phyloP scores from a whole-genome alignment of 2,888 invertebrate species.

The Dryobota labecula region DNA sequence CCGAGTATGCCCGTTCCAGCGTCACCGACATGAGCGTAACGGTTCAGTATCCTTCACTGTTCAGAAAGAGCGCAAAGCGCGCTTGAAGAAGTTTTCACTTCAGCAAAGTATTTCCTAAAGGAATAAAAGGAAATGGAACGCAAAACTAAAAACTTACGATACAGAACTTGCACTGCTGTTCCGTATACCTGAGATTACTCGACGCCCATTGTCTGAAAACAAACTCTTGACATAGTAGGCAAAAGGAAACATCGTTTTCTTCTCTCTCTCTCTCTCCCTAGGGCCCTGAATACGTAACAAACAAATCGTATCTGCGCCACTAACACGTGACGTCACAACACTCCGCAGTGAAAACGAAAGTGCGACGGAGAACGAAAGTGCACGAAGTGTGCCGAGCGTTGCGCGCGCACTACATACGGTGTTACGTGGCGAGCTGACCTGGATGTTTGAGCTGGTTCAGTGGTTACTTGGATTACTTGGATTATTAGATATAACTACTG shows the following conservation, averaged over 20 bases:
- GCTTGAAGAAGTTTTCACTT: too few species aligned
- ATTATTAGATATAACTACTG: conserved; percentile 5
- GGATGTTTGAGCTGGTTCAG: conserved; percentile 54
- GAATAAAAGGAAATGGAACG: too few species aligned
- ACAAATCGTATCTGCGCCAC: conserved; percentile 21
- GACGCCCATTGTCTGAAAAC: too few species aligned
- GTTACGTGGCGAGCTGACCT: conserved; percentile 65
- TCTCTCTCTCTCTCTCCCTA: background rate
- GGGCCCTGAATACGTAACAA: background rate
- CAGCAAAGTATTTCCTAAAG: too few species aligned
- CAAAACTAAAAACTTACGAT: background rate
- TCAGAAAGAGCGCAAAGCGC: too few species aligned
- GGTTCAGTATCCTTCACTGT: too few species aligned
- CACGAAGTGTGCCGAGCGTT: conserved; percentile 64
- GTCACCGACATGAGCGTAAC: too few species aligned
- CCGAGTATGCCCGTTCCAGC: too few species aligned
- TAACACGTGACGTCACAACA: conserved; percentile 60
- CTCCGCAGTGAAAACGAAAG: conserved; percentile 76
- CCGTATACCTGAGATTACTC: background rate
- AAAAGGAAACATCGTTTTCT: too few species aligned
- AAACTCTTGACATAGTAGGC: background rate
- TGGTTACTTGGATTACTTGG: conserved; percentile 27
- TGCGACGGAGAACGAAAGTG: conserved; percentile 76
- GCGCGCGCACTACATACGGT: conserved; percentile 61
- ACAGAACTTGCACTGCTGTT: background rate